Conservation (phyloP, 2,797 vertebrate species). For the Lithobates sylvaticus region DNA sequence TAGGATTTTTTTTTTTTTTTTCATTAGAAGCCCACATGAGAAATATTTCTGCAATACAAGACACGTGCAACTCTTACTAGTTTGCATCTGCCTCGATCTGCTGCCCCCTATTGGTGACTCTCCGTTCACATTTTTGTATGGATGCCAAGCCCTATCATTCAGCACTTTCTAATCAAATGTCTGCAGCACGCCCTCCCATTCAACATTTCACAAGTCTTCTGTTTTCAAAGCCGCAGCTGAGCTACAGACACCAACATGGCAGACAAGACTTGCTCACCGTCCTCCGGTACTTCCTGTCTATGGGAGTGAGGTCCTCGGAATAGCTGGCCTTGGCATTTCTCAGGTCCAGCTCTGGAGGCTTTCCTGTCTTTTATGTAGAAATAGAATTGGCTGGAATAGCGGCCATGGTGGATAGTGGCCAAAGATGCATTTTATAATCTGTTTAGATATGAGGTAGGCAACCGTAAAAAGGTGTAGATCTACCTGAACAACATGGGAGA, state of each 20-base stretch:
- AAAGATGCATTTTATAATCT: too few relatives aligned
- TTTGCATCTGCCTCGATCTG: not conserved
- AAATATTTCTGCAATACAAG: too few relatives aligned
- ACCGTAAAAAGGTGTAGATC: too few relatives aligned
- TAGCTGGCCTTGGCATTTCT: slow-evolving; percentile 20
- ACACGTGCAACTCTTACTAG: not conserved
- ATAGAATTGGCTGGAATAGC: too few relatives aligned
- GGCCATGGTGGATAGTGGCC: too few relatives aligned
- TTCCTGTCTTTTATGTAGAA: not conserved
- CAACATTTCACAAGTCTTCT: not conserved
- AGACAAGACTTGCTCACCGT: slow-evolving; percentile 6
- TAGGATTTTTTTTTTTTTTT: too few relatives aligned
- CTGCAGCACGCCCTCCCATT: not conserved
- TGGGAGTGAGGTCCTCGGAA: not conserved
- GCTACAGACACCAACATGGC: not conserved
- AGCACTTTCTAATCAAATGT: slow-evolving; percentile 32
- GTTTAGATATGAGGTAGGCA: too few relatives aligned
- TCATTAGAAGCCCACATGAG: too few relatives aligned
- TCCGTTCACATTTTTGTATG: not conserved
- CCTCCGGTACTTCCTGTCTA: not conserved
- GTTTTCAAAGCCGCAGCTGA: not conserved
- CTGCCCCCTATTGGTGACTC: slow-evolving; percentile 23
- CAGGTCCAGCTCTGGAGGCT: not conserved
- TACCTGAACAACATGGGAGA: too few relatives aligned
- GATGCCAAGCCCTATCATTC: slow-evolving; percentile 32